These are phyloP conservation scores for Festucalex cinctus DNA, from an alignment of 2,113 vertebrate genomes.

Conservation along the genomic window DNA sequence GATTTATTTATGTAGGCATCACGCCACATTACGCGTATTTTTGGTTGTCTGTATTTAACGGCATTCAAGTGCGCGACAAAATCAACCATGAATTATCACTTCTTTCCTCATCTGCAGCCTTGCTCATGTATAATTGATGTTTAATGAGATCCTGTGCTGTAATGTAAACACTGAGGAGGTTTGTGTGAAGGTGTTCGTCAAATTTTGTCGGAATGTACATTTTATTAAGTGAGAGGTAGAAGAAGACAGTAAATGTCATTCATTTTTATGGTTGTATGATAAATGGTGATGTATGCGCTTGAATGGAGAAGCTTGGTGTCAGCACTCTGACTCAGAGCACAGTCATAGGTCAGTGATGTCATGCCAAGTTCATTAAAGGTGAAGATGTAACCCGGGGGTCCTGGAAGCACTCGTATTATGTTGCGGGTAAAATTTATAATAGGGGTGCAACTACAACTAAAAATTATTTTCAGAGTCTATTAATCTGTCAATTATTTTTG, in stretches of 20 bases:
- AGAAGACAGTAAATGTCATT: constrained; percentile 16
- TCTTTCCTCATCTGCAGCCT: background rate
- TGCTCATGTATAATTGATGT: background rate
- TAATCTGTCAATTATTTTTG: background rate
- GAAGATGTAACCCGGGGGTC: background rate
- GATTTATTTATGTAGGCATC: background rate
- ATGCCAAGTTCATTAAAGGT: background rate
- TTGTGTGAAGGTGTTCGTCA: background rate
- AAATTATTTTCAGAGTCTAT: no score
- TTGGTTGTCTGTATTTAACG: background rate
- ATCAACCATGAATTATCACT: background rate
- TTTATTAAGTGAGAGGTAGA: background rate
- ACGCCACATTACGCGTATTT: background rate
- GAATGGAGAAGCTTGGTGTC: background rate
- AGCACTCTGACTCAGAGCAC: constrained; percentile 10
- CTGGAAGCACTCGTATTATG: background rate
- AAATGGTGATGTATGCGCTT: constrained; percentile 3
- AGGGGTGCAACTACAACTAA: no score
- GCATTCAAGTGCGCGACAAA: background rate
- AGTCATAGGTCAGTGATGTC: constrained; percentile 15
- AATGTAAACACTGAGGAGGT: constrained; percentile 13
- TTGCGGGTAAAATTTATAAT: no score
- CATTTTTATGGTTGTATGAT: background rate
- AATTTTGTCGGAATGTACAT: background rate
- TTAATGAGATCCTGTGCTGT: background rate